A percentile compares a stretch with the other conserved stretches of the same genome.
phyloP scores from a whole-genome alignment of 1,140 invertebrate species.

The Neotoxoptera formosana region DNA sequence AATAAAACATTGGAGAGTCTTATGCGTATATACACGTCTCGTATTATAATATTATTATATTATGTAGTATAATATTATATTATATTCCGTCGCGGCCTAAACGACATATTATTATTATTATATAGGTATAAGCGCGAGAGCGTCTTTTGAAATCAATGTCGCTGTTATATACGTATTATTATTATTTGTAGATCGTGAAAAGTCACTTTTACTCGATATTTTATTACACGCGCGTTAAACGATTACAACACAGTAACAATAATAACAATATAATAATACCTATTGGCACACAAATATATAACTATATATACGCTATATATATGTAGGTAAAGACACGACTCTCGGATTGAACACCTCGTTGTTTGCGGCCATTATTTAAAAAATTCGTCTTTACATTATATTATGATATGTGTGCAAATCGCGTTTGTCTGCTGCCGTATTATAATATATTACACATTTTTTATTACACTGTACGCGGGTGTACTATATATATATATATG shows the following conservation, averaged over 20 bases:
- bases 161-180: no score
- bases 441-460: background rate
- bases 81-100: background rate
- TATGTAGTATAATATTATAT: slow-evolving; percentile 27
- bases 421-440: background rate
- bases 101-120: no score
- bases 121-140: no score
- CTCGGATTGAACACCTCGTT: slow-evolving; percentile 7
- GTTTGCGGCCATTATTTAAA: background rate
- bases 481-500: no score
- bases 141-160: slow-evolving; percentile 13
- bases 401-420: background rate
- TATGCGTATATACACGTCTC: no score
- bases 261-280: no score
- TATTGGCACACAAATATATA: background rate
- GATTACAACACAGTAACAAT: background rate
- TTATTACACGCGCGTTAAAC: background rate
- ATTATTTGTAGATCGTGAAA: background rate
- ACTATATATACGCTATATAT: background rate
- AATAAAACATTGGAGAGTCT: slow-evolving; percentile 11
- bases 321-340: background rate
- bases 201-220: background rate
- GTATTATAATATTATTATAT: background rate
- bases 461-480: background rate
- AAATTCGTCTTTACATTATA: background rate